A percentile compares a stretch with the other conserved stretches of the same genome.
These are phyloP conservation scores for Silurus meridionalis DNA, from an alignment of 2,113 vertebrate genomes.

Conservation along the genomic window DNA sequence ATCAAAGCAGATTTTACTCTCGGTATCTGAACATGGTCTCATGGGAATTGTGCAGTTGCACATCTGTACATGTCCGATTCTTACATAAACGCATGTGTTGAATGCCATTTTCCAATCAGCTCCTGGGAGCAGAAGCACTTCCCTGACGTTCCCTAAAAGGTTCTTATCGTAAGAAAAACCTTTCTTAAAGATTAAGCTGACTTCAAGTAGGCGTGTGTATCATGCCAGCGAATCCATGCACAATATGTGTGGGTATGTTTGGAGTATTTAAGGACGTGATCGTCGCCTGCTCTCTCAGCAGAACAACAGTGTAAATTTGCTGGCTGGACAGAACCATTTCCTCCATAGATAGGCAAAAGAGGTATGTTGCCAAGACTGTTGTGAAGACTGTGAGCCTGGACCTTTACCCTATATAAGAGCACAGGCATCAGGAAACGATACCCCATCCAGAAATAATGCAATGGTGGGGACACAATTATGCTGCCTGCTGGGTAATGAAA, in stretches of 20 bases:
- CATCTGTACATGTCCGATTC: neutral
- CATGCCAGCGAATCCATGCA: neutral
- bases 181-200: neutral
- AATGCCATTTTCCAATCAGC: neutral
- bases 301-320: conserved; percentile 31
- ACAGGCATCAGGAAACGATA: conserved; percentile 28
- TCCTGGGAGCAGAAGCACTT: neutral
- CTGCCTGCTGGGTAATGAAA: neutral
- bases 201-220: conserved; percentile 16
- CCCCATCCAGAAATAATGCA: conserved; percentile 25
- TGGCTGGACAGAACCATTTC: conserved; percentile 44
- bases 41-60: neutral
- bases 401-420: conserved; percentile 38
- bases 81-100: neutral
- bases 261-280: conserved; percentile 40
- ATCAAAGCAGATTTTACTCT: neutral
- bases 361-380: conserved; percentile 31
- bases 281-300: conserved; percentile 9
- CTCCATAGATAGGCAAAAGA: conserved; percentile 34
- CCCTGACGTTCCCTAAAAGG: neutral
- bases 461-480: conserved; percentile 6
- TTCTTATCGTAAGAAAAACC: conserved; percentile 3
- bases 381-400: conserved; percentile 27
- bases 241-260: neutral
- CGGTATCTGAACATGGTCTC: no score